Evolutionary conservation across 92 coral and sea anemone genomes (phyloP).

Genomic region (Paragorgia papillata): DNA sequence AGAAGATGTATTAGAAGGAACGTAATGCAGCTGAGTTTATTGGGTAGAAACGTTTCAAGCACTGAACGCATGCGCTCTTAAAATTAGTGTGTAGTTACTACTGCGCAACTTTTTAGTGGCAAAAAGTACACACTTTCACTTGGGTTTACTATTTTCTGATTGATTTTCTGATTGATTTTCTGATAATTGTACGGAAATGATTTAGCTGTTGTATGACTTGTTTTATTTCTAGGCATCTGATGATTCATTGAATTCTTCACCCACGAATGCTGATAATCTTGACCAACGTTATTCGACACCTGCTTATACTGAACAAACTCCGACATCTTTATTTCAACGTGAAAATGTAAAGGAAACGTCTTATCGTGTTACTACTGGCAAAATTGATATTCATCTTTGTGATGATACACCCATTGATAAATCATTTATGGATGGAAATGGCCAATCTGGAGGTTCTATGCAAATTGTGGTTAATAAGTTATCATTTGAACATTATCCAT

Average conservation of each 20-base stretch:
- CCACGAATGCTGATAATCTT: constrained; percentile 6
- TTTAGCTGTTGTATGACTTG: too few relatives aligned
- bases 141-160: too few relatives aligned
- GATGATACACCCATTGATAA: constrained; percentile 75
- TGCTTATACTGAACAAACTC: background rate
- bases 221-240: constrained; percentile 23
- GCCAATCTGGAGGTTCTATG: constrained; percentile 85
- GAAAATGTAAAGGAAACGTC: constrained; percentile 87
- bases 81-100: too few relatives aligned
- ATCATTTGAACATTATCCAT: constrained; percentile 87
- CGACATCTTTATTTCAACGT: constrained; percentile 64
- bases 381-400: constrained; percentile 87
- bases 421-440: constrained; percentile 38
- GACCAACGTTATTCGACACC: background rate
- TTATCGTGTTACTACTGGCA: constrained; percentile 83
- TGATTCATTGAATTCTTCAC: constrained; percentile 12
- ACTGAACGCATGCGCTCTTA: too few relatives aligned
- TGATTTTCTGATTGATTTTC: too few relatives aligned
- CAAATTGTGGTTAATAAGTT: constrained; percentile 84
- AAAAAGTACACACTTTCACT: too few relatives aligned
- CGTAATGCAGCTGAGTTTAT: too few relatives aligned
- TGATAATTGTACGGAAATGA: too few relatives aligned
- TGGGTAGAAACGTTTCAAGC: too few relatives aligned
- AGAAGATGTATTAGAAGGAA: too few relatives aligned
- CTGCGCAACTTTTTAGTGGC: too few relatives aligned